phyloP scores from a whole-genome alignment of 37 sponge, comb jelly and placozoan genomes.

The Theonella swinhoei region DNA sequence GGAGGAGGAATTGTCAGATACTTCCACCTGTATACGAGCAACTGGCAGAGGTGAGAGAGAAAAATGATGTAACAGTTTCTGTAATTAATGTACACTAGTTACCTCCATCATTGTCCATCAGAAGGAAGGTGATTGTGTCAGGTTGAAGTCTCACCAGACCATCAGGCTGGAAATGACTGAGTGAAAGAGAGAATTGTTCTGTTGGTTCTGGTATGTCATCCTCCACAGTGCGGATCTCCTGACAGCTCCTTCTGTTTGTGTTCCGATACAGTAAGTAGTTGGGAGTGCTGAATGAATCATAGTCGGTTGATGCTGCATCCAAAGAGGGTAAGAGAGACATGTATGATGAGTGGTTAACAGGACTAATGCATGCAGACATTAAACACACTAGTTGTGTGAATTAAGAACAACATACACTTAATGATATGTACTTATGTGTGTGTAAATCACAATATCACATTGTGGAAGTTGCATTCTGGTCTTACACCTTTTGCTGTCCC shows the following conservation, averaged over 20 bases:
- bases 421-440: neutral
- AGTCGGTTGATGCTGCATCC: too few species aligned
- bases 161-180: neutral
- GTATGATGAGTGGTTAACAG: too few species aligned
- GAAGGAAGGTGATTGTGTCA: neutral
- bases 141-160: neutral
- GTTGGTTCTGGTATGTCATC: neutral
- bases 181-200: neutral
- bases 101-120: neutral
- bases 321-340: too few species aligned
- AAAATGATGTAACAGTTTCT: neutral
- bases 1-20: neutral
- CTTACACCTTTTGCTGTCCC: neutral
- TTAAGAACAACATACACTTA: too few species aligned
- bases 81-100: neutral
- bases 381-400: too few species aligned
- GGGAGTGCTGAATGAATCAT: too few species aligned
- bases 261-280: too few species aligned
- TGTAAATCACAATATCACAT: neutral
- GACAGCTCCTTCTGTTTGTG: neutral
- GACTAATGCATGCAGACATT: too few species aligned
- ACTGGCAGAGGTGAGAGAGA: neutral
- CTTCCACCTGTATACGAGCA: neutral
- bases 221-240: neutral
- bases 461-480: neutral